These are phyloP conservation scores for Calameuta idolon DNA, from an alignment of 2,888 invertebrate genomes.

Conservation along the genomic window DNA sequence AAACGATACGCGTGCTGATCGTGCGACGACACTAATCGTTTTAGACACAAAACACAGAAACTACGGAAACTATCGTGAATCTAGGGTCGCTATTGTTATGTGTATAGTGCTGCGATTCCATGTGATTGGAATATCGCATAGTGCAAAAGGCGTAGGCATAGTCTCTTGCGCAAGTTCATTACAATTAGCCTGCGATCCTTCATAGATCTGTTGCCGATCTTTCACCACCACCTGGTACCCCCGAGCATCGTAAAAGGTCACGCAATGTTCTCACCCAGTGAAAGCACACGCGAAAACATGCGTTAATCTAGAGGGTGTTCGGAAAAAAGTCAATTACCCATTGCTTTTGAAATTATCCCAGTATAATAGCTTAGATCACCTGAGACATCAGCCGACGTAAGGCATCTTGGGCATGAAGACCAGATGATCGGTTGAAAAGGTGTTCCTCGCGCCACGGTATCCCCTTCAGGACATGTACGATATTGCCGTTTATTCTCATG, in stretches of 20 bases:
- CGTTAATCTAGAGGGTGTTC: neutral
- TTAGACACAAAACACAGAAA: neutral
- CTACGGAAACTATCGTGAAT: neutral
- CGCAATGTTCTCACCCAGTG: conserved; percentile 11
- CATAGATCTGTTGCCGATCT: conserved; percentile 24
- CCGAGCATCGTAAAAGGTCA: conserved; percentile 33
- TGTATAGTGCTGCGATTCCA: neutral
- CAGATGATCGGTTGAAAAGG: neutral
- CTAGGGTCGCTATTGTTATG: neutral
- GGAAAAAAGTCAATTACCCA: neutral
- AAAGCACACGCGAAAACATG: neutral
- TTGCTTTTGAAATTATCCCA: neutral
- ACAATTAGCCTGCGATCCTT: conserved; percentile 8
- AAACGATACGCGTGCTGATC: neutral
- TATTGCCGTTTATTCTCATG: neutral
- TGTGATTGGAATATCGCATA: neutral
- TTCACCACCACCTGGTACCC: conserved; percentile 24
- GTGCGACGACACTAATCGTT: neutral
- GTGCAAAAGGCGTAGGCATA: neutral
- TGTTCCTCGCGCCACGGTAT: neutral
- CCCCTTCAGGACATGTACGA: neutral
- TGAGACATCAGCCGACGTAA: neutral
- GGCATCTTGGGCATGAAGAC: neutral
- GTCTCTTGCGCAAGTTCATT: conserved; percentile 22
- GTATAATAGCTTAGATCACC: neutral